Evolutionary conservation across 2,888 invertebrate species (phyloP).

Genomic region (Drosophila mettleri): DNA sequence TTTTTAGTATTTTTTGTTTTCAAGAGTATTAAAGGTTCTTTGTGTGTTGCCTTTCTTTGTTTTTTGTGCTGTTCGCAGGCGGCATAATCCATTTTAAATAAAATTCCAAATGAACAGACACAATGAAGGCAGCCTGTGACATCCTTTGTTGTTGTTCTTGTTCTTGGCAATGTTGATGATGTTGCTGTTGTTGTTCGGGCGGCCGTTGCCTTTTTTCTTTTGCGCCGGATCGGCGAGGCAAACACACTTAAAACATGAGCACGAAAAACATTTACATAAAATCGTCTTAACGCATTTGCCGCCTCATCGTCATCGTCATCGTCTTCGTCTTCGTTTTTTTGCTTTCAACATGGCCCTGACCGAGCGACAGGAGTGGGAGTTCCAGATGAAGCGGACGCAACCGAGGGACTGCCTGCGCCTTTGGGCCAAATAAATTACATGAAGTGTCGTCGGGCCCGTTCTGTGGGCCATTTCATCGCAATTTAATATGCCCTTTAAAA

Average conservation of each 20-base stretch:
- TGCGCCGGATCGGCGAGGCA: conserved; percentile 53
- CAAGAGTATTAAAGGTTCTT: conserved; percentile 49
- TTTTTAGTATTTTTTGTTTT: neutral
- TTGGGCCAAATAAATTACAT: conserved; percentile 79
- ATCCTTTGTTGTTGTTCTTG: conserved; percentile 41
- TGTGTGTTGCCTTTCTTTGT: conserved; percentile 29
- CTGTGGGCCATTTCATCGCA: conserved; percentile 78
- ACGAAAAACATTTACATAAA: conserved; percentile 81
- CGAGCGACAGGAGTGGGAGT: conserved; percentile 15
- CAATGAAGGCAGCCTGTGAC: conserved; percentile 55
- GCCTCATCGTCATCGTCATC: conserved; percentile 67
- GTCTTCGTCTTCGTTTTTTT: conserved; percentile 11
- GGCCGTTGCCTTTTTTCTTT: conserved; percentile 62
- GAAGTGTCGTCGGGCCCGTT: conserved; percentile 72
- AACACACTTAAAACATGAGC: conserved; percentile 82
- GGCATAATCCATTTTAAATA: conserved; percentile 78
- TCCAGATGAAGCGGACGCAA: neutral
- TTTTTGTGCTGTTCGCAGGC: conserved; percentile 46
- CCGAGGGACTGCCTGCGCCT: conserved; percentile 45
- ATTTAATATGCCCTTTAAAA: conserved; percentile 59
- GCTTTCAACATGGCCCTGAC: conserved; percentile 47
- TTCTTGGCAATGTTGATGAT: conserved; percentile 35
- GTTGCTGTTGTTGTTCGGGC: conserved; percentile 43
- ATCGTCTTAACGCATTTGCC: conserved; percentile 81
- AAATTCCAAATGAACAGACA: conserved; percentile 77